Conservation (phyloP, 2,113 vertebrate genomes). For the Telmatochromis sp. region DNA sequence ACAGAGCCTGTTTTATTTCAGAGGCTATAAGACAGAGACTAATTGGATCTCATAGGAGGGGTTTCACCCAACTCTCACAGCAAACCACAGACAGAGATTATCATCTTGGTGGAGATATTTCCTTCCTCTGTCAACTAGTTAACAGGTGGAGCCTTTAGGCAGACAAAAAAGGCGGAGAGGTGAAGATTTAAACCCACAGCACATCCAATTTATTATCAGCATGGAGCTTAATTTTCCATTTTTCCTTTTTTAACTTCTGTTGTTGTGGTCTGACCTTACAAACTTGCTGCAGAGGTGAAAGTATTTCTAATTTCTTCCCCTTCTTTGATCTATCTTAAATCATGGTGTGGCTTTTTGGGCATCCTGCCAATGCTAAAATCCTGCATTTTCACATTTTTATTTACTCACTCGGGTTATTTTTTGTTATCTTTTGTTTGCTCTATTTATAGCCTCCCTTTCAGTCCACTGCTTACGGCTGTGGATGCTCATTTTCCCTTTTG, state of each 20-base stretch:
- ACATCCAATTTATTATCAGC: neutral
- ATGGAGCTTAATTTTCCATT: neutral
- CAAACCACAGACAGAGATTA: conserved; percentile 26
- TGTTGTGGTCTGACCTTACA: neutral
- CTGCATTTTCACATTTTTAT: neutral
- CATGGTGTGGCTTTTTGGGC: neutral
- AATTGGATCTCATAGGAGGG: neutral
- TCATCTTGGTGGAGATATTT: conserved; percentile 62
- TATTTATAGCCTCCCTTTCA: neutral
- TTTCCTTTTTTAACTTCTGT: neutral
- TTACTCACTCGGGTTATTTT: neutral
- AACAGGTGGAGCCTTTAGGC: conserved; percentile 10
- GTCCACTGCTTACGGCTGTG: neutral
- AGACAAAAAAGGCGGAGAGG: neutral
- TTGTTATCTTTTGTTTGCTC: neutral
- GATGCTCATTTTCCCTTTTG: neutral
- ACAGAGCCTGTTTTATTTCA: neutral
- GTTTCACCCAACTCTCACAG: neutral
- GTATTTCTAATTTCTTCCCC: neutral
- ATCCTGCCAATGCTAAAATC: neutral
- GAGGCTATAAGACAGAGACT: neutral
- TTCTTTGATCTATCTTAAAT: neutral
- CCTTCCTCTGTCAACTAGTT: conserved; percentile 39
- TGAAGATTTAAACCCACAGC: neutral
- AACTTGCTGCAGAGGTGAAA: neutral